Evolutionary conservation across 2,113 vertebrate genomes (phyloP).

Genomic region (Chaenogobius annularis): DNA sequence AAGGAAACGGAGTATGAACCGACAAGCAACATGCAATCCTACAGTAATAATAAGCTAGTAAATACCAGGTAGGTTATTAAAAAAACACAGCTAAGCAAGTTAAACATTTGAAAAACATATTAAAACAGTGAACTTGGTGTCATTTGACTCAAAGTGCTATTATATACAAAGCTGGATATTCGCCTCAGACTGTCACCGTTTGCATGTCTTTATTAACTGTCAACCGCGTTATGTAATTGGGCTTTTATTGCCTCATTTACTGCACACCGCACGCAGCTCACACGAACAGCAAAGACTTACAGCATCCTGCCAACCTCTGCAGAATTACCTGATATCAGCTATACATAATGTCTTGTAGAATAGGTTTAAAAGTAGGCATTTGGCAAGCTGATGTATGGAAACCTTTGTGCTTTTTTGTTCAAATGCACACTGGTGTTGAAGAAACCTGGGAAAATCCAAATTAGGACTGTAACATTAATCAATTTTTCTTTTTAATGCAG

Average conservation of each 20-base stretch:
- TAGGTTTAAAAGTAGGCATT: neutral
- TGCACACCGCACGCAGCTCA: slow-evolving; percentile 14
- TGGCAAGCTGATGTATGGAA: neutral
- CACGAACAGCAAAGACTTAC: slow-evolving; percentile 38
- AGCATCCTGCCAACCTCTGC: slow-evolving; percentile 23
- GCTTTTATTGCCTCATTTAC: neutral
- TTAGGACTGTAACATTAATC: no score
- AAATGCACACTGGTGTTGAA: slow-evolving; percentile 2
- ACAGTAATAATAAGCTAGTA: neutral
- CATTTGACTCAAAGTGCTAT: neutral
- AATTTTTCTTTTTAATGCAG: no score
- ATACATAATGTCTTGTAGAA: neutral
- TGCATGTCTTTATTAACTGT: neutral
- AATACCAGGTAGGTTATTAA: neutral
- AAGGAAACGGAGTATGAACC: neutral
- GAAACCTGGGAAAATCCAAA: slow-evolving; percentile 54
- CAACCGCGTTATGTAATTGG: neutral
- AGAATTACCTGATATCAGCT: slow-evolving; percentile 25
- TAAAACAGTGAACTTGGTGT: neutral
- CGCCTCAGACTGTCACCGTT: neutral
- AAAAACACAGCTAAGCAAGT: neutral
- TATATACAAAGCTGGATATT: neutral
- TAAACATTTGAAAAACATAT: neutral
- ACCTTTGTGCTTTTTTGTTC: neutral
- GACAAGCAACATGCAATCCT: neutral